These are phyloP conservation scores for Patella vulgata DNA, from an alignment of 1,140 invertebrate genomes.

Conservation along the genomic window DNA sequence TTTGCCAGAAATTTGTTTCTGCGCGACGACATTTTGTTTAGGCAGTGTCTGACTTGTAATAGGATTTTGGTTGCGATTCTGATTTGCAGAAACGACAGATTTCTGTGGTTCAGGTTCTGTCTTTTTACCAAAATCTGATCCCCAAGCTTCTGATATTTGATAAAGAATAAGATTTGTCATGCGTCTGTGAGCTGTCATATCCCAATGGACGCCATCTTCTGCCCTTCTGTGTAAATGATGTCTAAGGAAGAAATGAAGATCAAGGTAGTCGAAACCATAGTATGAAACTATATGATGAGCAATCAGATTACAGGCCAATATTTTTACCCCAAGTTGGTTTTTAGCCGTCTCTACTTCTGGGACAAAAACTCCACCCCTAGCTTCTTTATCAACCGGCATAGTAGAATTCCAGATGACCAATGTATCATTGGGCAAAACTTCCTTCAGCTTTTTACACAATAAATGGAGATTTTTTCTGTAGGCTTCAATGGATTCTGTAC, in stretches of 20 bases:
- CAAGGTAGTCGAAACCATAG: slow-evolving; percentile 6
- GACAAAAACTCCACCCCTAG: slow-evolving; percentile 23
- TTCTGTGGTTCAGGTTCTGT: too few species aligned
- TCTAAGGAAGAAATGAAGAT: slow-evolving; percentile 1
- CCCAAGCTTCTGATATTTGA: slow-evolving; percentile 3
- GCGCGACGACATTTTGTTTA: too few species aligned
- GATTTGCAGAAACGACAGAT: too few species aligned
- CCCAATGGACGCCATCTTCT: slow-evolving; percentile 13
- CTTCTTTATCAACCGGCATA: slow-evolving; percentile 22
- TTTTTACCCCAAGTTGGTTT: neutral
- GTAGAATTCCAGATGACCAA: slow-evolving; percentile 26
- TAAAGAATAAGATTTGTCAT: slow-evolving; percentile 9
- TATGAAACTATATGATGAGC: neutral
- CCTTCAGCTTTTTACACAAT: slow-evolving; percentile 14
- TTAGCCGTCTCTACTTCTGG: slow-evolving; percentile 24
- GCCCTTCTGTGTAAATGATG: slow-evolving; percentile 9
- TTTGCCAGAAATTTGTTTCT: too few species aligned
- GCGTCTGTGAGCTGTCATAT: slow-evolving; percentile 16
- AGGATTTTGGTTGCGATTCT: too few species aligned
- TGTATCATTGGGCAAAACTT: slow-evolving; percentile 7
- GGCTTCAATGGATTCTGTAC: slow-evolving; percentile 5
- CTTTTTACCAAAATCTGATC: too few species aligned
- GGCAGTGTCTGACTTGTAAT: too few species aligned
- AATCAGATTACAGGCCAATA: neutral
- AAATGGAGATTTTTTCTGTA: slow-evolving; percentile 16